Conservation (phyloP, 2,113 vertebrate genomes). For the Delphinapterus leucas region DNA sequence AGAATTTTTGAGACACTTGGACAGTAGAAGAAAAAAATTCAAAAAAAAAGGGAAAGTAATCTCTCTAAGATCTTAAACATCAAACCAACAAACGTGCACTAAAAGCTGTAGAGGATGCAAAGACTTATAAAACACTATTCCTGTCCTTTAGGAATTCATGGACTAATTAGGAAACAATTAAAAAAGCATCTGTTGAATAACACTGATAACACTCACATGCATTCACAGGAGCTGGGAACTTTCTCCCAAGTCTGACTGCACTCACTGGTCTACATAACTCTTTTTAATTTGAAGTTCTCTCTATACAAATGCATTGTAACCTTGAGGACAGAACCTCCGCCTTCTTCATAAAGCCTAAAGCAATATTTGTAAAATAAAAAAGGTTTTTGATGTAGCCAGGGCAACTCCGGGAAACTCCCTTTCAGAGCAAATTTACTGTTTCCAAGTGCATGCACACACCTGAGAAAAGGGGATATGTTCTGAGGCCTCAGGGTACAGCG, state of each 20-base stretch:
- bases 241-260: background rate
- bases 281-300: background rate
- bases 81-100: background rate
- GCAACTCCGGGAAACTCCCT: background rate
- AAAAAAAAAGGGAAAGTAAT: background rate
- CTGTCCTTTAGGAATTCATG: background rate
- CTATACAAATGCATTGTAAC: background rate
- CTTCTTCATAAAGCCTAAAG: background rate
- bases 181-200: background rate
- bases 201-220: background rate
- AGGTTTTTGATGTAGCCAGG: background rate
- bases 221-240: background rate
- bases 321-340: background rate
- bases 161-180: background rate
- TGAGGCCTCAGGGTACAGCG: rapidly evolving
- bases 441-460: background rate
- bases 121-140: background rate
- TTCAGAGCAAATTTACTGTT: background rate
- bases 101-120: background rate
- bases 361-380: background rate
- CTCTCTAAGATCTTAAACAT: background rate
- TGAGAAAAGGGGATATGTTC: background rate
- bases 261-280: background rate
- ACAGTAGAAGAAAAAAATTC: background rate
- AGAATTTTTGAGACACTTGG: background rate